Evolutionary conservation across 2,888 invertebrate genomes (phyloP), one percentile per base, ranked within the genome.

Genomic region (Siphlonurus alternatus): DNA sequence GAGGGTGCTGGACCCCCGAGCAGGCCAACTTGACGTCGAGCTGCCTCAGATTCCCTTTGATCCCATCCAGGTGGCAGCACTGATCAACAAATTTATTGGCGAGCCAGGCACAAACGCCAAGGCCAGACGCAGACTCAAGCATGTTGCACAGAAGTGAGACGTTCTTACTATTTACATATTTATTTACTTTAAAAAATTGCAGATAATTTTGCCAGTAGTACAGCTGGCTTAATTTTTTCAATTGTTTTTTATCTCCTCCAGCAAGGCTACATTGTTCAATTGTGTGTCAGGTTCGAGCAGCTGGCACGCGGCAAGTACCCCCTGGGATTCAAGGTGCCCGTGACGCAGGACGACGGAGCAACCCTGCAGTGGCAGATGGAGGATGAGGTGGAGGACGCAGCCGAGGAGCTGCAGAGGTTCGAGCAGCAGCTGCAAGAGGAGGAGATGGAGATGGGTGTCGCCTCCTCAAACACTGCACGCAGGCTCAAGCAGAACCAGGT

Each of bases 11-110:
- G 70, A 70, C 79, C 91, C 91, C 0, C 79, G 92, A 61, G 92
- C 92, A 1, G 93, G 92, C 0, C 80, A 82, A 64, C 87, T 91
- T 1, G 80, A 89, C 75, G 89, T 89, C 2, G 78, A 79, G 61
- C 80, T 93, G 68, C 82, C 86, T 0, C 82, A 84, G 68, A 75
- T 93, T 63, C 80, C 82, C 7, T 84, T 89, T 51, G 81, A 87
- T 68, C 80, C 84, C 0, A 71, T 74, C 24, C 72, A 76, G 59
- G 74, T 92, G 2, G 80, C 81, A 0, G 72, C 75, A 1, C 75
- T 82, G 69, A 71, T 90, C 59, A 74, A 79, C 2, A 72, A 75
- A 22, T 56, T 56, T 22, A 20, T 22, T n/a, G 5, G 5, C n/a
- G 56, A 20, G 22, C n/a, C n/a, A 20, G 22, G 5, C 5, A 20